Evolutionary conservation across 2,888 invertebrate genomes (phyloP).

Genomic region (Tridacna gigas): DNA sequence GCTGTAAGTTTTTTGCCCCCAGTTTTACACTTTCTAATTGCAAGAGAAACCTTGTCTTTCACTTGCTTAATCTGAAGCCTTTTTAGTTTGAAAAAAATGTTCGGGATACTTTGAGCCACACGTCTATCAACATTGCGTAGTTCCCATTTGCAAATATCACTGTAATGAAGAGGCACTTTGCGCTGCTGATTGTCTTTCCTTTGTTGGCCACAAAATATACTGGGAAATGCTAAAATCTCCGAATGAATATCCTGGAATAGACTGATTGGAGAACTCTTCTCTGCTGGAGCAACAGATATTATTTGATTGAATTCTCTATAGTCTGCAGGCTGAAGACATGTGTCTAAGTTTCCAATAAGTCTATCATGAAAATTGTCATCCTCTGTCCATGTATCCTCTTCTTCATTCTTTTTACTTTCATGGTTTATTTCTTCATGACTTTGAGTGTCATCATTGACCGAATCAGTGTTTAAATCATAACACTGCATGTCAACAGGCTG

Average conservation of each 20-base stretch:
- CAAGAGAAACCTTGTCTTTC: slow-evolving; percentile 45
- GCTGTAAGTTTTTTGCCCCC: slow-evolving; percentile 30
- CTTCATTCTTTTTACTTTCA: background rate
- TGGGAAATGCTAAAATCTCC: slow-evolving; percentile 46
- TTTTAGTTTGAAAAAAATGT: slow-evolving; percentile 49
- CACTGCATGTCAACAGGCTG: slow-evolving; percentile 1
- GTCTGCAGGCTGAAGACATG: slow-evolving; percentile 32
- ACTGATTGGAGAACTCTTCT: slow-evolving; percentile 26
- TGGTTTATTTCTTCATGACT: background rate
- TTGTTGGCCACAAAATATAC: slow-evolving; percentile 42
- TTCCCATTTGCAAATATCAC: slow-evolving; percentile 46
- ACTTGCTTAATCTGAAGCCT: slow-evolving; percentile 46
- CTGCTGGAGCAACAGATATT: slow-evolving; percentile 40
- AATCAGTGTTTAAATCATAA: background rate
- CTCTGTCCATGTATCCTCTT: slow-evolving; percentile 32
- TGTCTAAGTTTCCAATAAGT: slow-evolving; percentile 39
- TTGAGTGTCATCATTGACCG: background rate
- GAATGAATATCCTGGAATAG: slow-evolving; percentile 31
- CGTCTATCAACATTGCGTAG: slow-evolving; percentile 44
- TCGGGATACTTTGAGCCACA: slow-evolving; percentile 34
- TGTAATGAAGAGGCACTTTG: slow-evolving; percentile 39
- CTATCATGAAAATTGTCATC: slow-evolving; percentile 23
- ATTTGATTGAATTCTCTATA: slow-evolving; percentile 51
- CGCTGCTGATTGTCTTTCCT: slow-evolving; percentile 29
- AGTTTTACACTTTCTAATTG: slow-evolving; percentile 45